Conservation (phyloP, 2,888 invertebrate species). For the Orthonychiurus folsomi region DNA sequence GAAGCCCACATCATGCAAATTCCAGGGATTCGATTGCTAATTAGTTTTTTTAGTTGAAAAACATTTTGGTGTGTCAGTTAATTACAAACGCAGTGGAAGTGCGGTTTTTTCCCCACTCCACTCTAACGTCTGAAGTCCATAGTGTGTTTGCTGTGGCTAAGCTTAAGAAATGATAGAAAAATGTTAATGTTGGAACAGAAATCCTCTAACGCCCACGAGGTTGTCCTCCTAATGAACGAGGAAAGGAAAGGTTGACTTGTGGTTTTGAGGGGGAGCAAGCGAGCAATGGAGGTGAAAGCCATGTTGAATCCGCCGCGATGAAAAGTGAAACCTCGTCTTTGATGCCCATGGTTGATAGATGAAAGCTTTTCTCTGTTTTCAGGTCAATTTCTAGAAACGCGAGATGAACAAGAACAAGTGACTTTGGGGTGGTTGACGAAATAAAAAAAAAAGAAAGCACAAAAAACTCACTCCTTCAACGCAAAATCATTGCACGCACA, state of each 20-base stretch:
- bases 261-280: not conserved
- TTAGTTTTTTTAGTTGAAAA: too few species aligned
- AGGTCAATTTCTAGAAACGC: too few species aligned
- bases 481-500: not conserved
- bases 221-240: not conserved
- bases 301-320: not conserved
- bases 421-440: not conserved
- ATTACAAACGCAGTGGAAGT: too few species aligned
- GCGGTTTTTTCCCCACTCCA: too few species aligned
- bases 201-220: not conserved
- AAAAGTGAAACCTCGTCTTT: not conserved
- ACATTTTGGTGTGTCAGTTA: too few species aligned
- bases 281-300: too few species aligned
- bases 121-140: too few species aligned
- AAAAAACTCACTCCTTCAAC: not conserved
- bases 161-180: not conserved
- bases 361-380: not conserved
- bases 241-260: not conserved
- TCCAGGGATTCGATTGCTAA: too few species aligned
- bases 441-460: not conserved
- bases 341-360: not conserved
- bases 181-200: not conserved
- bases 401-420: too few species aligned
- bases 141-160: too few species aligned
- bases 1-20: too few species aligned